These are phyloP conservation scores for Mastigias papua DNA, from an alignment of 30 jellyfish, hydroid and myxozoan species.

Conservation along the genomic window DNA sequence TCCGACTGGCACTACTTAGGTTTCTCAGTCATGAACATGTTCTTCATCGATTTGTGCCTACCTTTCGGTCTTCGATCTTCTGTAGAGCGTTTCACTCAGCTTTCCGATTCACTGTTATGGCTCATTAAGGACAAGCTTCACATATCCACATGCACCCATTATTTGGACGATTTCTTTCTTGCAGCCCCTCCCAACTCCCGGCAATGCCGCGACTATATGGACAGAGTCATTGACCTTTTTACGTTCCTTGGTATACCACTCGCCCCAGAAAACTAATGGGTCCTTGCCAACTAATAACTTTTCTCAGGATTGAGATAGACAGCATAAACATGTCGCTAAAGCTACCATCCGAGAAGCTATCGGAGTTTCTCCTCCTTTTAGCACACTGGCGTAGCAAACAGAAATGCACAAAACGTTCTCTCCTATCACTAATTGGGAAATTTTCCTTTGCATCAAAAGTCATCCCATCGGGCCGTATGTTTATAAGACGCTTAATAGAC, in stretches of 20 bases:
- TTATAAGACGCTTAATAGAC: background rate
- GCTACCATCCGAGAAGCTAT: background rate
- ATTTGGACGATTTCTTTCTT: slow-evolving; percentile 42
- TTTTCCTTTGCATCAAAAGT: slow-evolving; percentile 29
- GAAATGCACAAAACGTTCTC: slow-evolving; percentile 11
- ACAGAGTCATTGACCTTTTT: background rate
- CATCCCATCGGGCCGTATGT: slow-evolving; percentile 15
- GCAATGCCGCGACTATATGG: background rate
- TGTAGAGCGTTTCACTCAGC: background rate
- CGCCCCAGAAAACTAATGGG: background rate
- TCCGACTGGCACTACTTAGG: slow-evolving; percentile 59
- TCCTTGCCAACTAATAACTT: background rate
- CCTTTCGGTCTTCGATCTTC: slow-evolving; percentile 54
- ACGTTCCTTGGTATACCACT: background rate
- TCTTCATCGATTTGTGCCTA: slow-evolving; percentile 23
- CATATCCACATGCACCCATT: slow-evolving; percentile 1
- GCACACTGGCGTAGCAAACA: background rate
- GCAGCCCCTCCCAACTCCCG: slow-evolving; percentile 22
- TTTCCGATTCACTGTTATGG: slow-evolving; percentile 21
- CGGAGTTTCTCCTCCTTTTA: background rate
- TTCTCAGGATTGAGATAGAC: slow-evolving; percentile 18
- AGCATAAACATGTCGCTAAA: background rate
- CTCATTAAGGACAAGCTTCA: background rate
- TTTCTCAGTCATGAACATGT: background rate
- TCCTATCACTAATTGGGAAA: slow-evolving; percentile 17